Evolutionary conservation across 1,140 invertebrate genomes (phyloP), one percentile per base, ranked within the genome.

Genomic region (Euborellia annulipes): DNA sequence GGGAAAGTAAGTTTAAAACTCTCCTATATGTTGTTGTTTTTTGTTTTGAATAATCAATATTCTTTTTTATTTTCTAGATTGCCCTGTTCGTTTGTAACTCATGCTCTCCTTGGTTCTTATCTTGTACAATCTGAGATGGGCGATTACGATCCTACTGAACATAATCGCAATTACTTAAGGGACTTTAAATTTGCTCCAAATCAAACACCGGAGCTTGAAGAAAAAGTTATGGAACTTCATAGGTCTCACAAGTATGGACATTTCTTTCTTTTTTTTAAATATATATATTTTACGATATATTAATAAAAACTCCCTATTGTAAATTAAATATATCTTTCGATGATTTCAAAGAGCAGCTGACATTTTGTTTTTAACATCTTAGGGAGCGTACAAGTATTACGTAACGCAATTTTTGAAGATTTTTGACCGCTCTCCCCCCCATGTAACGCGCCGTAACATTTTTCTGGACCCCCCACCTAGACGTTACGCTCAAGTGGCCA

Each of bases 91-190:
- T 91, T 93, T 62, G 89, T 95, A 6, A 98, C 94, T 4, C 85
- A 97, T 61, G 94, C 93, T 1, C 71, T 98, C 20, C 69, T 99
- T 14, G 94, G 94, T 3, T 95, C 92, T 9, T 98, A 95, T 65
- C 72, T 96, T 41, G 92, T 97, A 21, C 96, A 99, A 65, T 89
- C 93, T 1, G 93, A 98, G 66, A 72, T 97, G 43, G 95, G 95
- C 0, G 95, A 99, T 68, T 95, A 87, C 57, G 90, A 96, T 62
- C 68, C 76, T 2, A 71, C 79, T 20, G 83, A 89, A 55, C 83
- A 85, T 63, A 72, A 73, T 13, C 66, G 73, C 6, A 74, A 74
- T 18, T 95, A 94, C 64, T 73, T 96, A 38, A 79, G 79, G 56
- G 88, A 91, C 48, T 91, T 97, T 54, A 82, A 82, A 61, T 91